A percentile compares a stretch with the other conserved stretches of the same genome.
Conservation (phyloP, 2,888 invertebrate genomes). For the Trissonchulus sp. region DNA sequence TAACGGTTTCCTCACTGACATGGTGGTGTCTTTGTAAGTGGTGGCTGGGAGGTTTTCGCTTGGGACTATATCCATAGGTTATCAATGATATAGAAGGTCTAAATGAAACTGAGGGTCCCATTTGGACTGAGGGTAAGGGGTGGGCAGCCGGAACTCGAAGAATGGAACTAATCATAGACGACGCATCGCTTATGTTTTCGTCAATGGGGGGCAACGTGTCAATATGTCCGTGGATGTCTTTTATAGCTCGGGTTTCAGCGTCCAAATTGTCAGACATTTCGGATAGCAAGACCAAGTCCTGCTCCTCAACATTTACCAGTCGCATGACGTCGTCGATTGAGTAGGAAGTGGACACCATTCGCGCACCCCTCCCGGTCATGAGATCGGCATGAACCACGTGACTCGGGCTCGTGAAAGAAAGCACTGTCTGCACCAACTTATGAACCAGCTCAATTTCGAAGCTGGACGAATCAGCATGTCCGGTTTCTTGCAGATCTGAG, state of each 20-base stretch:
- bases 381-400: background rate
- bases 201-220: background rate
- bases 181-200: background rate
- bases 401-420: constrained; percentile 45
- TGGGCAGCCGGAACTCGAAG: background rate
- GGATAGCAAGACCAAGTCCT: constrained; percentile 27
- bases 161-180: background rate
- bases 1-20: background rate
- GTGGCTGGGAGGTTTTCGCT: background rate
- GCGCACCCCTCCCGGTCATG: background rate
- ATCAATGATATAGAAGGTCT: background rate
- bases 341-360: constrained; percentile 39
- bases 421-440: constrained; percentile 41
- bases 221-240: background rate
- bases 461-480: background rate
- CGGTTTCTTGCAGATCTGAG: background rate
- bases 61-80: background rate
- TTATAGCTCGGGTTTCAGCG: background rate
- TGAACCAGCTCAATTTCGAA: background rate
- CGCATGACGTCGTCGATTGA: constrained; percentile 49
- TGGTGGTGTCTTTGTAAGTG: background rate
- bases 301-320: constrained; percentile 40
- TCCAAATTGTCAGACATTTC: background rate
- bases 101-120: background rate
- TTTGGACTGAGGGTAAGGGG: background rate